Percentiles rank a stretch among this genome's conserved stretches.
Conservation (phyloP, 2,888 invertebrate genomes). For the Heliconius ismenius region DNA sequence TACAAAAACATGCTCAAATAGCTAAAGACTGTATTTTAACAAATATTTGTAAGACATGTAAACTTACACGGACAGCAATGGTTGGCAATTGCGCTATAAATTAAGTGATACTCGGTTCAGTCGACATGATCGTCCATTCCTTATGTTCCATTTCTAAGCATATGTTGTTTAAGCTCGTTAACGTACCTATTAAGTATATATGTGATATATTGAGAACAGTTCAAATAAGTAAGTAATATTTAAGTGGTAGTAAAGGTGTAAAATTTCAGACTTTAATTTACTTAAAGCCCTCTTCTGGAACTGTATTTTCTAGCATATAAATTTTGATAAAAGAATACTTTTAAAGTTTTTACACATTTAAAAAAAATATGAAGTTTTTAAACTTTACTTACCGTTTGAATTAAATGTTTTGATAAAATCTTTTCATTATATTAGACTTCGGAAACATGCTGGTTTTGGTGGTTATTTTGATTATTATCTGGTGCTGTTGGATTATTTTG, state of each 20-base stretch:
- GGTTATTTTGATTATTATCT: conserved; percentile 47
- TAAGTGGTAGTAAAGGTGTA: background rate
- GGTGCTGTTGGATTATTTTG: conserved; percentile 58
- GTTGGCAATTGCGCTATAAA: conserved; percentile 14
- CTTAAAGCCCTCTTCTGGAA: background rate
- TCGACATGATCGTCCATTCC: conserved; percentile 5
- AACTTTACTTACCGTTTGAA: background rate
- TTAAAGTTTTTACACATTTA: background rate
- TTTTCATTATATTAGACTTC: too few relatives aligned
- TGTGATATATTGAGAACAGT: background rate
- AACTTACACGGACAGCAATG: background rate
- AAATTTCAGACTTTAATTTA: background rate
- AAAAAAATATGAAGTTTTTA: background rate
- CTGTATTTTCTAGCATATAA: too few relatives aligned
- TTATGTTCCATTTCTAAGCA: background rate
- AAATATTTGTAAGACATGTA: conserved; percentile 23
- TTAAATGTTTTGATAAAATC: background rate
- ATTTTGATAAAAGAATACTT: background rate
- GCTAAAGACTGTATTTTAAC: background rate
- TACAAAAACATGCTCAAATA: background rate
- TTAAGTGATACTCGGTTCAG: conserved; percentile 7
- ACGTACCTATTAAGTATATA: background rate
- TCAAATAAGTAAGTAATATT: background rate
- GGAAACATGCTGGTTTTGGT: conserved; percentile 57
- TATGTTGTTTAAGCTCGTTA: background rate